Percentiles rank a stretch among this genome's conserved stretches.
Conservation (phyloP, 2,113 vertebrate species). For the Brachyistius frenatus region DNA sequence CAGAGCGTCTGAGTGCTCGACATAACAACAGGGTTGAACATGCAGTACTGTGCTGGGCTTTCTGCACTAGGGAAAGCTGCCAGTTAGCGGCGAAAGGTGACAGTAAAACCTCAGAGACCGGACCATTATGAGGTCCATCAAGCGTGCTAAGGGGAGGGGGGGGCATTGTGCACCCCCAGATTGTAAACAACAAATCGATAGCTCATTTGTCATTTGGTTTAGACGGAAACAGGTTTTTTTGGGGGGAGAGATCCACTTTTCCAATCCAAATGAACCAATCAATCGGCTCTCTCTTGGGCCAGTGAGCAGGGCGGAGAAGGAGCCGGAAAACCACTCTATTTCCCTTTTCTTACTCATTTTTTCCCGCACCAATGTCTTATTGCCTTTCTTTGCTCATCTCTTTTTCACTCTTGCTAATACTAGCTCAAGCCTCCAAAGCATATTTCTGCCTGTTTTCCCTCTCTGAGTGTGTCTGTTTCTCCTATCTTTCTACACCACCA, state of each 20-base stretch:
- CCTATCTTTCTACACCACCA: slow-evolving; percentile 48
- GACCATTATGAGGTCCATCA: slow-evolving; percentile 80
- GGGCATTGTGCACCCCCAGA: slow-evolving; percentile 61
- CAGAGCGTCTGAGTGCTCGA: slow-evolving; percentile 3
- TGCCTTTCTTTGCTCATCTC: slow-evolving; percentile 51
- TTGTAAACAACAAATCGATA: slow-evolving; percentile 85
- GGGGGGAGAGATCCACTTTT: slow-evolving; percentile 81
- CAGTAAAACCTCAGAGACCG: slow-evolving; percentile 65
- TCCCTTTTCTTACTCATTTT: slow-evolving; percentile 56
- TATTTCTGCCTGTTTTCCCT: slow-evolving; percentile 47
- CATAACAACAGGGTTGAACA: slow-evolving; percentile 27
- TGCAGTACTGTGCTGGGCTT: neutral
- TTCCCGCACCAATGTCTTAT: slow-evolving; percentile 37
- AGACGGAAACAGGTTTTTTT: slow-evolving; percentile 83
- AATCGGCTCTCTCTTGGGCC: slow-evolving; percentile 73
- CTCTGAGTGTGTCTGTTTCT: slow-evolving; percentile 45
- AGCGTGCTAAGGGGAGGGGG: slow-evolving; percentile 65
- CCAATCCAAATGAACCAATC: slow-evolving; percentile 84
- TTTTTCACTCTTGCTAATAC: slow-evolving; percentile 56
- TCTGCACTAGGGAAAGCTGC: slow-evolving; percentile 41
- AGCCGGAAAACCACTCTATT: slow-evolving; percentile 12
- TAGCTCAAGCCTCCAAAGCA: slow-evolving; percentile 44
- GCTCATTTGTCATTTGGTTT: slow-evolving; percentile 84
- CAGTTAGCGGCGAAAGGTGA: slow-evolving; percentile 36
- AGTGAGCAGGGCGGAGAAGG: slow-evolving; percentile 40